These are phyloP conservation scores for Oryzias javanicus DNA, from an alignment of 2,113 vertebrate genomes.

Conservation along the genomic window DNA sequence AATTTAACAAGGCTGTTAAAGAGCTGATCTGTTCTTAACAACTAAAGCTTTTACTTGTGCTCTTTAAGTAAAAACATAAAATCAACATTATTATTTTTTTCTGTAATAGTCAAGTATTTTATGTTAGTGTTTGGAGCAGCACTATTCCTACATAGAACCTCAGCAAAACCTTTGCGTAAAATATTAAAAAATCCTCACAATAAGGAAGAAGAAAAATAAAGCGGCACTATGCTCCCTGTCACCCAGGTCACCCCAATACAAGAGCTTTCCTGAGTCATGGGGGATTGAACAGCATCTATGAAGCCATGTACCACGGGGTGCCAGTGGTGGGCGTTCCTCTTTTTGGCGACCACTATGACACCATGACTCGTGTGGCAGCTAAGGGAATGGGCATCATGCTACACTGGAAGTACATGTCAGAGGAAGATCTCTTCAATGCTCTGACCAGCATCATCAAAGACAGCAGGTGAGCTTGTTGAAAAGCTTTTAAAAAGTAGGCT, in stretches of 20 bases:
- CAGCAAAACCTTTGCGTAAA: neutral
- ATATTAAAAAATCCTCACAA: neutral
- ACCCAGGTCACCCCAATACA: constrained; percentile 87
- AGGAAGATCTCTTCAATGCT: constrained; percentile 83
- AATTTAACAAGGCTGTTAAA: too few relatives aligned
- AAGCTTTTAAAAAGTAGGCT: too few relatives aligned
- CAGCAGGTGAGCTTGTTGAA: constrained; percentile 77
- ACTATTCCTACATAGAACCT: too few relatives aligned
- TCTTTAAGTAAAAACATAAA: too few relatives aligned
- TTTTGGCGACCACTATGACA: constrained; percentile 98
- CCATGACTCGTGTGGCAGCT: constrained; percentile 95
- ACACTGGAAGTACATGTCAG: constrained; percentile 91
- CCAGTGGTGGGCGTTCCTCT: constrained; percentile 95
- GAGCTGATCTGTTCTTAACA: too few relatives aligned
- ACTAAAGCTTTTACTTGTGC: too few relatives aligned
- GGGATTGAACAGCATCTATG: constrained; percentile 97
- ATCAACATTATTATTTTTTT: too few relatives aligned
- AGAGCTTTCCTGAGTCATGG: constrained; percentile 95
- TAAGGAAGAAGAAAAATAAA: constrained; percentile 2
- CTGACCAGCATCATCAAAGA: constrained; percentile 87
- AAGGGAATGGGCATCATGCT: constrained; percentile 97
- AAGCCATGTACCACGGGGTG: constrained; percentile 97
- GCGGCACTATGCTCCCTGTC: neutral
- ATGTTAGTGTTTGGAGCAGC: too few relatives aligned
- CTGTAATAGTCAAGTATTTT: too few relatives aligned